phyloP scores from a whole-genome alignment of 1,140 invertebrate genomes.

The Drepana arcuata region DNA sequence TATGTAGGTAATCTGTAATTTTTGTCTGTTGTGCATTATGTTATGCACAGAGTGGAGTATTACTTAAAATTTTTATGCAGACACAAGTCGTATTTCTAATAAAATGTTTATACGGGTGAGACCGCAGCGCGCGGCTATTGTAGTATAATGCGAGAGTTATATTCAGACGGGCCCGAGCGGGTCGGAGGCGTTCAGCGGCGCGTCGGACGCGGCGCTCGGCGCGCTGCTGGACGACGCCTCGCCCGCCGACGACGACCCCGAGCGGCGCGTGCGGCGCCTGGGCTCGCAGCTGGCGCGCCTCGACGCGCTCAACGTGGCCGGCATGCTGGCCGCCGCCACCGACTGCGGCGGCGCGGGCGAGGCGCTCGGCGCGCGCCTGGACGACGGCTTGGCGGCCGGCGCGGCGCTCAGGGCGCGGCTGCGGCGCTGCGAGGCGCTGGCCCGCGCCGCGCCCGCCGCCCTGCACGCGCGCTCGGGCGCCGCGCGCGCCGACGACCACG shows the following conservation, averaged over 20 bases:
- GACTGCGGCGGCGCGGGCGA: constrained; percentile 37
- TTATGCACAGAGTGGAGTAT: too few species aligned
- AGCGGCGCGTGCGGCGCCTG: constrained; percentile 39
- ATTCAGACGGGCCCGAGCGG: background rate
- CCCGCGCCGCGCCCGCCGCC: constrained; percentile 28
- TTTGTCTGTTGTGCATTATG: too few species aligned
- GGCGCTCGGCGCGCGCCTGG: constrained; percentile 29
- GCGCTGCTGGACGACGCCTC: constrained; percentile 38
- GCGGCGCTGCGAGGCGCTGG: constrained; percentile 21
- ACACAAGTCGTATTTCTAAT: too few species aligned
- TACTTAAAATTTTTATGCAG: too few species aligned
- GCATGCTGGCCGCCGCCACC: constrained; percentile 54
- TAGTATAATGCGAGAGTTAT: too few species aligned
- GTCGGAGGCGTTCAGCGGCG: background rate
- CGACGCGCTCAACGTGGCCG: constrained; percentile 51
- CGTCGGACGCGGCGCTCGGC: constrained; percentile 36
- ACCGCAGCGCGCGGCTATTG: too few species aligned
- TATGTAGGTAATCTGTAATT: too few species aligned
- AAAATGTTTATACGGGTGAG: too few species aligned
- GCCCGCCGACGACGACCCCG: constrained; percentile 38
- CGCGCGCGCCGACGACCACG: constrained; percentile 34
- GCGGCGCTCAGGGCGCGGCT: constrained; percentile 22
- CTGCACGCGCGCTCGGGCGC: constrained; percentile 29
- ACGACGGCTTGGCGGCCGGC: constrained; percentile 20
- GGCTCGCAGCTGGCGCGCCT: constrained; percentile 39